These are phyloP conservation scores for Sinonovacula constricta DNA, from an alignment of 1,140 invertebrate genomes.

Conservation along the genomic window DNA sequence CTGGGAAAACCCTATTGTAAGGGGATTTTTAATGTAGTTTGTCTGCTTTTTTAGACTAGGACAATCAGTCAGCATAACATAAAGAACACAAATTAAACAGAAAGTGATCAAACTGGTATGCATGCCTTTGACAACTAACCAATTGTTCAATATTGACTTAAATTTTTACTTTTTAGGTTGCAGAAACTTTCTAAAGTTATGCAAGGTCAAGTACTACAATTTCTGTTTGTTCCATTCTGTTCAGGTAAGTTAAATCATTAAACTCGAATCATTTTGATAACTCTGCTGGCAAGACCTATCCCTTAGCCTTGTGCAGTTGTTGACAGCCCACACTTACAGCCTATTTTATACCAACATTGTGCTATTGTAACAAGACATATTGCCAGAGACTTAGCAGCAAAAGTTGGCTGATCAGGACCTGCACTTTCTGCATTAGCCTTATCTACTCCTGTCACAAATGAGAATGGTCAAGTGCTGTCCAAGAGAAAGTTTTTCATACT, in stretches of 20 bases:
- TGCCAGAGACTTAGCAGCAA: too few species aligned
- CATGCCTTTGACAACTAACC: constrained; percentile 1
- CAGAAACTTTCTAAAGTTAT: constrained; percentile 97
- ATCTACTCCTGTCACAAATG: too few species aligned
- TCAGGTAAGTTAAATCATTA: constrained; percentile 83
- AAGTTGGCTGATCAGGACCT: too few species aligned
- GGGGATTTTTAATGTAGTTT: neutral
- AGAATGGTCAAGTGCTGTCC: too few species aligned
- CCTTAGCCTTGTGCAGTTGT: too few species aligned
- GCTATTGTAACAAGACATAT: too few species aligned
- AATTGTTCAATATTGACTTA: constrained; percentile 3
- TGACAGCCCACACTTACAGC: too few species aligned
- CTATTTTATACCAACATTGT: too few species aligned
- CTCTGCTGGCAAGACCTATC: too few species aligned
- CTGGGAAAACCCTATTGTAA: neutral
- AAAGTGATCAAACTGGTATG: constrained; percentile 5
- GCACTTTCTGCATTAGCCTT: too few species aligned
- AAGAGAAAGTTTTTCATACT: too few species aligned
- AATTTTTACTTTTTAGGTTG: constrained; percentile 84
- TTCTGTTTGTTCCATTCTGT: constrained; percentile 96
- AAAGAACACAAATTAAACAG: neutral
- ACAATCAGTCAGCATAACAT: neutral
- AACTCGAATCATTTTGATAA: too few species aligned
- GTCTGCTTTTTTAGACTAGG: neutral
- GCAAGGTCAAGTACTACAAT: constrained; percentile 99